Evolutionary conservation across 2,113 vertebrate species (phyloP), one percentile per base, ranked within the genome.

Genomic region (Rhinopomastus cyanomelas): DNA sequence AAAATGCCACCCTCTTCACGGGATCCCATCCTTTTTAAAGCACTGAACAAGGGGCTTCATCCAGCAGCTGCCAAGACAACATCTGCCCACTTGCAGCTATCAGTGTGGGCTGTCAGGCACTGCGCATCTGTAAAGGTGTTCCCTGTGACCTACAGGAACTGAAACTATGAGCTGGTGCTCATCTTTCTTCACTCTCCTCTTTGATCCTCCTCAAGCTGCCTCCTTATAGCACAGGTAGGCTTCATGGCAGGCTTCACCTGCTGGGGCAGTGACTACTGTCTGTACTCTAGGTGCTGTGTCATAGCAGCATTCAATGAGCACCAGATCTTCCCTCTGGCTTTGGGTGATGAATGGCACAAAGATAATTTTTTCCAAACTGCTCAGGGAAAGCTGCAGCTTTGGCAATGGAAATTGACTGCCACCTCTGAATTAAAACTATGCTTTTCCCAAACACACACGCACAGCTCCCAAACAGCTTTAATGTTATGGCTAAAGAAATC

Each of bases 121-220:
- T 15, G 49, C 27, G 19, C 44, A 12, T 18, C 44, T 52, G 36
- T 16, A 66, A 27, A 90, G 9, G 15, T 12, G 16, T 16, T 55
- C 16, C 4, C 18, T 13, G 1, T 3, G 16, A 23, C 0, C 60
- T 9, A 6, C 76, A 62, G 16, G 30, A 51, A 1, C 30, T 16
- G 37, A 57, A 27, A 59, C 37, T 72, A 7, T 11, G 30, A 34
- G 44, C 17, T 20, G 20, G 17, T 42, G 29, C n/a, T 66, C 16
- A 36, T 11, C 51, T 32, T n/a, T 32, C 75, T 29, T 19, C 77
- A 71, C 7, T 30, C 3, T 1, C 13, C 18, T 14, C 66, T 30
- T 6, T 60, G 44, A 15, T 12, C 8, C 39, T 1, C 3, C 4
- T 12, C 48, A 26, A 30, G 11, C 9, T 11, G 5, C 23, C 34